Evolutionary conservation across 2,888 invertebrate species (phyloP).

Genomic region (Mamestra brassicae): DNA sequence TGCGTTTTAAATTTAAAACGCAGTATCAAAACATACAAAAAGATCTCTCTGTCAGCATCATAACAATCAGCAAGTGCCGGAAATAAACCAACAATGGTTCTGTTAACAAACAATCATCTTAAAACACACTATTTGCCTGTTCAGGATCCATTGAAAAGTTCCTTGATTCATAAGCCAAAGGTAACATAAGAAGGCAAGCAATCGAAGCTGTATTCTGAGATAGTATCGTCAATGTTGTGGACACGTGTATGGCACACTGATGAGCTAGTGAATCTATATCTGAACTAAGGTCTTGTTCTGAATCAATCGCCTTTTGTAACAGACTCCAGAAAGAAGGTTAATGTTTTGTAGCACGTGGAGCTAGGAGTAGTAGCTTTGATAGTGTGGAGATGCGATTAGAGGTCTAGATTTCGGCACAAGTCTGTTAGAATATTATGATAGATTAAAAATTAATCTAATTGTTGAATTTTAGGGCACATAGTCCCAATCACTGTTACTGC

Average conservation of each 20-base stretch:
- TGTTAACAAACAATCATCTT: slow-evolving; percentile 8
- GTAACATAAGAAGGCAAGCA: background rate
- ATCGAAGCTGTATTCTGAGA: background rate
- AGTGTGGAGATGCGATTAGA: background rate
- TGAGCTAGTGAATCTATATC: slow-evolving; percentile 4
- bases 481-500: too few species aligned
- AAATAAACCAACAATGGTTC: slow-evolving; percentile 36
- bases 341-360: background rate
- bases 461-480: too few species aligned
- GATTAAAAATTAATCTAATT: too few species aligned
- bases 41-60: slow-evolving; percentile 10
- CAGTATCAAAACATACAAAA: slow-evolving; percentile 17
- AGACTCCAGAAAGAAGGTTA: slow-evolving; percentile 3
- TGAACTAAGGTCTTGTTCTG: slow-evolving; percentile 50
- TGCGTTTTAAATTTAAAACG: slow-evolving; percentile 29
- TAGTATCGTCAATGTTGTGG: background rate
- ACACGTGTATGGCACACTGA: slow-evolving; percentile 43
- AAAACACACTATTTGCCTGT: background rate
- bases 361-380: background rate
- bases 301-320: slow-evolving; percentile 30
- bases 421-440: too few species aligned
- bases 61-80: slow-evolving; percentile 21
- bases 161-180: background rate
- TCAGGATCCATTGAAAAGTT: slow-evolving; percentile 11
- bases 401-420: background rate